phyloP scores from a whole-genome alignment of 2,797 vertebrate species.

The Myiotriccus ornatus region DNA sequence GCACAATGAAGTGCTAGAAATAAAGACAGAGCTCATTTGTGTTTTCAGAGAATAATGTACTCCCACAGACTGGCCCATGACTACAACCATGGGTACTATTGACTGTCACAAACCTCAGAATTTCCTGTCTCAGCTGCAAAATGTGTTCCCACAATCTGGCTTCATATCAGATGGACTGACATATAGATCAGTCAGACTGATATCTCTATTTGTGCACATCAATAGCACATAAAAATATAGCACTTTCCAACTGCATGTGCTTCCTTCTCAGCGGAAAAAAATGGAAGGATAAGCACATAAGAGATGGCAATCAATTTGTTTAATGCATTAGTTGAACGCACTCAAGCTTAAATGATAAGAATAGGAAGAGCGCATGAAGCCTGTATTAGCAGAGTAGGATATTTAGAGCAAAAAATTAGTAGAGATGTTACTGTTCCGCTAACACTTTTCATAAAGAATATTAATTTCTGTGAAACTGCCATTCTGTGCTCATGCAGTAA shows the following conservation, averaged over 20 bases:
- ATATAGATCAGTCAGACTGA: background rate
- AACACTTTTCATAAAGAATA: background rate
- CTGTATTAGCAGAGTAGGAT: background rate
- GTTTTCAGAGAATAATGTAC: background rate
- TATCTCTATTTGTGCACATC: background rate
- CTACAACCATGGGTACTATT: background rate
- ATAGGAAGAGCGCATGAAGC: background rate
- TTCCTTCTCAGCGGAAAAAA: background rate
- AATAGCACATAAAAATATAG: background rate
- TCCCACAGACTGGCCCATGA: background rate
- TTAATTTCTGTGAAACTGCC: background rate
- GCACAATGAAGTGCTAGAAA: background rate
- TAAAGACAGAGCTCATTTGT: background rate
- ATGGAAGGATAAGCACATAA: background rate
- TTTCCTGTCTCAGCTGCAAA: background rate
- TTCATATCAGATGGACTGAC: background rate
- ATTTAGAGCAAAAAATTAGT: constrained; percentile 7
- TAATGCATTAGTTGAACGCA: background rate
- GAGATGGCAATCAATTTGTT: background rate
- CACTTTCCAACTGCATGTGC: background rate
- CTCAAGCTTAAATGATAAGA: background rate
- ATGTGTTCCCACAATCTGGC: background rate
- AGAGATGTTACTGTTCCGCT: background rate
- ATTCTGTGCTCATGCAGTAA: background rate
- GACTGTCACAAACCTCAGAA: background rate